phyloP scores from a whole-genome alignment of 2,113 vertebrate species.

The Oxyruncus cristatus region DNA sequence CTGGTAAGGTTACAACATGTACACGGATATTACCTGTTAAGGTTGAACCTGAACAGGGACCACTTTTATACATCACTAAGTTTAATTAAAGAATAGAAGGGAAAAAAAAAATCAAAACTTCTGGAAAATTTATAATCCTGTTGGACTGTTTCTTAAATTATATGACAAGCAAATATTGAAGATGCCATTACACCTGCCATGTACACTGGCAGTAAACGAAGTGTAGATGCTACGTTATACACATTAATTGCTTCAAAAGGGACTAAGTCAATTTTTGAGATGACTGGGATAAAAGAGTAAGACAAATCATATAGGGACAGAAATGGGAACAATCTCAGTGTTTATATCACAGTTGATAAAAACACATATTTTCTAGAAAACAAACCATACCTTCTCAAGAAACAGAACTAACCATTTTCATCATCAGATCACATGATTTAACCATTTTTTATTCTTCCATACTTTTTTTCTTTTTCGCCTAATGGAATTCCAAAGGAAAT shows the following conservation, averaged over 20 bases:
- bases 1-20: background rate
- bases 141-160: background rate
- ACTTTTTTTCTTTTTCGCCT: background rate
- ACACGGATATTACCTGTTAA: background rate
- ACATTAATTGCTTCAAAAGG: background rate
- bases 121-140: background rate
- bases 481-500: slow-evolving; percentile 22
- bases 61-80: background rate
- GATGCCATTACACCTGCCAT: background rate
- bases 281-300: background rate
- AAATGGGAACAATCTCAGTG: background rate
- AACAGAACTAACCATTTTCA: background rate
- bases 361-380: background rate
- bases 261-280: background rate
- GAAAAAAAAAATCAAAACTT: background rate
- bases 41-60: background rate
- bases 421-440: background rate
- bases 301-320: background rate
- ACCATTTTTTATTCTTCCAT: background rate
- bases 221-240: background rate
- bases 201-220: background rate
- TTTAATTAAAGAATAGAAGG: background rate
- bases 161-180: background rate
- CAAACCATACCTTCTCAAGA: background rate
- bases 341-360: background rate